Base-by-base conservation (phyloP, 2,113 vertebrate genomes). In the Leptodactylus fuscus region DNA sequence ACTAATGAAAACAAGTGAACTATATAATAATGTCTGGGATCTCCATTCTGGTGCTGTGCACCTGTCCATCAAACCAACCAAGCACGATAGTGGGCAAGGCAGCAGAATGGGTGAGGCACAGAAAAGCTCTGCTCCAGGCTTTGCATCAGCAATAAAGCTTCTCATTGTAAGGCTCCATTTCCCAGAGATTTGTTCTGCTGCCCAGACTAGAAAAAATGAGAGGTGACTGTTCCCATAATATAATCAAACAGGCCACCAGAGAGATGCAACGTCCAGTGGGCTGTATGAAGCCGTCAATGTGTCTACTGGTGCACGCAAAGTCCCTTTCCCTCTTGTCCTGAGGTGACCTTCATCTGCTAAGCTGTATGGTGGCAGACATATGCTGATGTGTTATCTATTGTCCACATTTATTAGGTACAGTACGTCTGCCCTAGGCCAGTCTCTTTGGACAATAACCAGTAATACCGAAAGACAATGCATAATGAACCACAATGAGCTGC, bases 211-310 rank as follows among this genome's bases (percentile, higher is more conserved):
- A 82, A 69, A 60, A 70, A 70, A 70, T 55, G n/a, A 41, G 62
- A 53, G 67, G 49, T 73, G 48, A 55, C 67, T 73, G 81, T 73
- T 82, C 67, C 67, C 62, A 69, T 82, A 73, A 82, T 51, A 82
- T 73, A 73, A 55, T 53, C 44, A 82, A 82, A 74, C 22, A 34
- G 48, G 49, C 81, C 67, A 83, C 69, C 69, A 44, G 34, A 60
- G 32, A 44, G 51, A 83, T 27, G 53, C 32, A 74, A 58, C 49
- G 27, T 74, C 24, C 67, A 83, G 70, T 24, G 41, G 15, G 34
- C 22, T 27, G n/a, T 60, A 29, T 60, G 49, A 83, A 60, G 41
- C 49, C 16, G 48, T 41, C 34, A 74, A 60, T 83, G 81, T 83
- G 81, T n/a, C 81, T 44, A 75, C 34, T 74, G 69, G 51, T 74